Conservation (phyloP, 2,888 invertebrate genomes). For the Dolichomitus sp. region DNA sequence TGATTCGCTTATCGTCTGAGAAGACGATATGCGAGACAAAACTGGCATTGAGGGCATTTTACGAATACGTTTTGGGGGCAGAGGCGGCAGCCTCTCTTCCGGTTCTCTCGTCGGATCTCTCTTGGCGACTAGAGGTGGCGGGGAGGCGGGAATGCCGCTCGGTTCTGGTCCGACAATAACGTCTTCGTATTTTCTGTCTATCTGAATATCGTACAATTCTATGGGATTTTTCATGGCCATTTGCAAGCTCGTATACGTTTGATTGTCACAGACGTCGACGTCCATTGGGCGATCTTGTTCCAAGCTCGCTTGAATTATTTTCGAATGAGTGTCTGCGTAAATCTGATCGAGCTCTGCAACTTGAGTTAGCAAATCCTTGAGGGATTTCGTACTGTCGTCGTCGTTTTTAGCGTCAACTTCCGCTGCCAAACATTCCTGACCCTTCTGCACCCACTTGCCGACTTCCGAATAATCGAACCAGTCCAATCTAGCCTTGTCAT, state of each 20-base stretch:
- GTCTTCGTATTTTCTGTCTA: constrained; percentile 88
- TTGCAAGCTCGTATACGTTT: constrained; percentile 94
- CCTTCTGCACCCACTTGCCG: constrained; percentile 80
- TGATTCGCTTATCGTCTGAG: constrained; percentile 70
- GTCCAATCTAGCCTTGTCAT: constrained; percentile 72
- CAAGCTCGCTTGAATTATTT: constrained; percentile 84
- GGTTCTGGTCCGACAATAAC: constrained; percentile 86
- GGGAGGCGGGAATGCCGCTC: constrained; percentile 75
- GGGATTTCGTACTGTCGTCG: constrained; percentile 86
- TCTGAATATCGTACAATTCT: constrained; percentile 87
- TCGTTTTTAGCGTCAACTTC: constrained; percentile 72
- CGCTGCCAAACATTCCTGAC: constrained; percentile 60
- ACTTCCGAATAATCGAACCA: constrained; percentile 82
- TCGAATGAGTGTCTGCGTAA: constrained; percentile 91
- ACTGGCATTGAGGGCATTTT: constrained; percentile 84
- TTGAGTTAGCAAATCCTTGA: constrained; percentile 92
- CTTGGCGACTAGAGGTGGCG: constrained; percentile 81
- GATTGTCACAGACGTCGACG: constrained; percentile 91
- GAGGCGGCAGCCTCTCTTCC: constrained; percentile 90
- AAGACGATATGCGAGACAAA: constrained; percentile 78
- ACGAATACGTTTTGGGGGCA: constrained; percentile 92
- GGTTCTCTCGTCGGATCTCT: constrained; percentile 87
- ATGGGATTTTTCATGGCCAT: constrained; percentile 95
- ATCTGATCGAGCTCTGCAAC: constrained; percentile 94
- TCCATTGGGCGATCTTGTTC: constrained; percentile 84